Evolutionary conservation across 2,888 invertebrate species (phyloP), one percentile per base, ranked within the genome.

Genomic region (Chrysolina oricalcia): DNA sequence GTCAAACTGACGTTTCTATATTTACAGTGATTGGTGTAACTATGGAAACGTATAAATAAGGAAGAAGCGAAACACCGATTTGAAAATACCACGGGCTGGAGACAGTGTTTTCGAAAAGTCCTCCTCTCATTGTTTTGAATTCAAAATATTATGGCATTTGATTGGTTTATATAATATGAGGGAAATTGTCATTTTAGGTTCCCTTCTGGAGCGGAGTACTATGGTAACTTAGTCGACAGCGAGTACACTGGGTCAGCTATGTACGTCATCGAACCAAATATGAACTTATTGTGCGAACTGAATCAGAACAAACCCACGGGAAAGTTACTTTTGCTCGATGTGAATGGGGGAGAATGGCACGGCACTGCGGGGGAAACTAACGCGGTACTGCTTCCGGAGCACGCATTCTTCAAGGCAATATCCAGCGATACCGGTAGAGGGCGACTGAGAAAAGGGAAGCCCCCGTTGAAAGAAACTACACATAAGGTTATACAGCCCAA

Each of bases 291-390:
- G 2, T 89, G 91, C 21, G 87, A 89, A 8, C 93, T 93, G 84
- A 68, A 76, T 0, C 89, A 91, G 0, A 93, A 92, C 81, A 88
- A 88, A 76, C 92, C 92, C 0, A 73, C 83, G 0, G 90, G 90
- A 0, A 80, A 87, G 2, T 77, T 92, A 63, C 83, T 83, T 0
- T 84, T 92, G 62, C 85, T 86, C 0, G 92, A 93, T 83, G 89
- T 91, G 0, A 90, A 91, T 73, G 90, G 90, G 0, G 90, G 90
- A 70, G 81, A 84, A 2, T 93, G 93, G 93, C 83, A 89, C 69
- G 91, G 91, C 3, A 70, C 46, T 8, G 85, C 85, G 0, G 77
- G 77, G 11, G 77, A 80, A 40, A 80, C 84, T 15, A 64, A 80
- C 0, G 84, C 83, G 0, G 62, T 86, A 6, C 73, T 87, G 17